phyloP scores from a whole-genome alignment of 2,888 invertebrate species.

The Ypsolopha scabrella region DNA sequence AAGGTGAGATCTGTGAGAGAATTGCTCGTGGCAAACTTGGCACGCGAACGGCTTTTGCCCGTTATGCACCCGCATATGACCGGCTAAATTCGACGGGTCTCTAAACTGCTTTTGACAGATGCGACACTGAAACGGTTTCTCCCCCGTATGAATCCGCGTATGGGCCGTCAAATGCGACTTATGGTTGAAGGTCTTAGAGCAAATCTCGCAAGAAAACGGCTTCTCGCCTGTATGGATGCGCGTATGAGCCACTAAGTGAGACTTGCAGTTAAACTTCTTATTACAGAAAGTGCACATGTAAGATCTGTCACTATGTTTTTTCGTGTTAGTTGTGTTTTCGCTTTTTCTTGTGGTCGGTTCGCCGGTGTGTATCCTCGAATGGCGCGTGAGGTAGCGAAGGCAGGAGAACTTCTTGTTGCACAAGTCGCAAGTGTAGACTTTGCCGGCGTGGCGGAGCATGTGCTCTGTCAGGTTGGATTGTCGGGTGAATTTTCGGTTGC shows the following conservation, averaged over 20 bases:
- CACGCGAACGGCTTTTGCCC: slow-evolving; percentile 3
- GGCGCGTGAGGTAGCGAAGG: slow-evolving; percentile 3
- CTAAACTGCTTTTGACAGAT: slow-evolving; percentile 2
- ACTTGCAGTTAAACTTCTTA: slow-evolving; percentile 16
- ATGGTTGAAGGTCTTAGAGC: slow-evolving; percentile 6
- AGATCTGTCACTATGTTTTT: neutral
- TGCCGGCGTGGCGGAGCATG: slow-evolving; percentile 2
- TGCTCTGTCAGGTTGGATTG: slow-evolving; percentile 4
- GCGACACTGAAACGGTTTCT: neutral
- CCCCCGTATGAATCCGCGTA: neutral
- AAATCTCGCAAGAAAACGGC: slow-evolving; percentile 14
- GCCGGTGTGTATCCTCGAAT: neutral
- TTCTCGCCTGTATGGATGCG: slow-evolving; percentile 14
- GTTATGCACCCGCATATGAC: slow-evolving; percentile 5
- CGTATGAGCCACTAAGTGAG: slow-evolving; percentile 15
- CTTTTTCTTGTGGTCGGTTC: neutral
- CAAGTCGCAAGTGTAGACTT: neutral
- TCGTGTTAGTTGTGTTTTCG: neutral
- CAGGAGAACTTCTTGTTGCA: slow-evolving; percentile 4
- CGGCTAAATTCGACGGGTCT: neutral
- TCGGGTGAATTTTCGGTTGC: neutral
- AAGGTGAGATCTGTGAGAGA: neutral
- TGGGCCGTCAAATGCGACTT: slow-evolving; percentile 1
- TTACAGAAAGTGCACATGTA: slow-evolving; percentile 14
- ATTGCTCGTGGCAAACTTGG: neutral